Evolutionary conservation across 1,140 invertebrate genomes (phyloP), one percentile per base, ranked within the genome.

Genomic region (Procambarus clarkii): DNA sequence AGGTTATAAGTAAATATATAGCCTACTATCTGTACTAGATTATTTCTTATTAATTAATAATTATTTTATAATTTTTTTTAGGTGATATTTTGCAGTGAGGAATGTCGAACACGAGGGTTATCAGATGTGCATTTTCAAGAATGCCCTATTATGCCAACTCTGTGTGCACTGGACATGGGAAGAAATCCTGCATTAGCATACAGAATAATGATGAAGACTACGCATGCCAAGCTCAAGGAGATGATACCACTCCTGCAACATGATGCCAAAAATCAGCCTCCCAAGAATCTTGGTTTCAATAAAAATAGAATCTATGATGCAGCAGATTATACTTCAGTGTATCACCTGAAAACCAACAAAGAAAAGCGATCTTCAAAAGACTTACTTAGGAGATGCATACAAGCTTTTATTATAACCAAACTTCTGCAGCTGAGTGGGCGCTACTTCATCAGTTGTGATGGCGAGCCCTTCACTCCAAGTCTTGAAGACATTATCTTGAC

Each of bases 1-100:
- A 34, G 34, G 34, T 34, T 34, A 34, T 34, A 34, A 34, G 34
- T 34, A 34, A 34, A 34, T 34, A 34, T 34, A 34, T 34, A 34
- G 34, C 34, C 34, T 34, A 34, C 34, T 34, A 34, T 34, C 34
- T 34, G 34, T 34, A 34, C 34, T 34, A 34, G 0, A 34, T 34
- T 34, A 34, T 34, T 34, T 34, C 34, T 34, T 34, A 34, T 34
- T 34, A 34, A 34, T 34, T 34, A 34, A 34, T 34, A 34, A 34
- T 34, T 34, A 64, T 64, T 21, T 18, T 64, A 18, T 64, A 64
- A 18, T 18, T 81, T 21, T 44, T 87, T 87, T 24, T 54, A 87
- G 86, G 86, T 80, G 24, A 64, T 87, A 46, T 87, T 87, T 48
- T 87, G 86, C 34, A 80, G 86, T 45, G 50, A 78, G 18, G 50